phyloP scores from a whole-genome alignment of 53 echinoderm and acorn worm genomes.

The Echinarachnius parma region DNA sequence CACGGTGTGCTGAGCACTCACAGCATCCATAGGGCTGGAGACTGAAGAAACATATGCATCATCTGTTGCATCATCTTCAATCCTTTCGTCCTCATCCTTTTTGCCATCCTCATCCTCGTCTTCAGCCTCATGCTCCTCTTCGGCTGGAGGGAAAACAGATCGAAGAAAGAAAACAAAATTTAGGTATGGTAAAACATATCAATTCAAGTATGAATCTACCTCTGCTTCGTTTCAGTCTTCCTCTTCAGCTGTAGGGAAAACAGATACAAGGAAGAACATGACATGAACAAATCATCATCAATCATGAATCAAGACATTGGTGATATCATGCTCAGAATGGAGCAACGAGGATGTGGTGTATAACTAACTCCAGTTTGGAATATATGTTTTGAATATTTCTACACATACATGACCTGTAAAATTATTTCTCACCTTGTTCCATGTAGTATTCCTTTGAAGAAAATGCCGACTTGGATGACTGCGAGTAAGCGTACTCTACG shows the following conservation, averaged over 20 bases:
- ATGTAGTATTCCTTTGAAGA: constrained; percentile 36
- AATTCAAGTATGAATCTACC: constrained; percentile 12
- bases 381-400: constrained; percentile 1
- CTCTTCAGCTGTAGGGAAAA: too few species aligned
- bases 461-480: constrained; percentile 45
- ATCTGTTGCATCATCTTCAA: background rate
- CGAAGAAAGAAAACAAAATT: constrained; percentile 1
- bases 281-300: too few species aligned
- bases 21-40: constrained; percentile 22
- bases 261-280: too few species aligned
- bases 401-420: constrained; percentile 5
- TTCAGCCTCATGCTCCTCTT: constrained; percentile 20
- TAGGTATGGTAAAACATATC: background rate
- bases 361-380: constrained; percentile 6
- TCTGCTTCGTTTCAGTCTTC: constrained; percentile 46
- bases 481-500: constrained; percentile 42
- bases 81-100: constrained; percentile 16
- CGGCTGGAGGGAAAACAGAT: constrained; percentile 19
- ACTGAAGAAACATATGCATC: background rate
- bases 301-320: background rate
- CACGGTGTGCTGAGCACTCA: constrained; percentile 39
- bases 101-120: background rate
- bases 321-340: background rate
- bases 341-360: constrained; percentile 4
- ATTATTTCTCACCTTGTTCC: constrained; percentile 17